phyloP scores from a whole-genome alignment of 2,888 invertebrate genomes.

The Imbricaverruca yamaguchii region DNA sequence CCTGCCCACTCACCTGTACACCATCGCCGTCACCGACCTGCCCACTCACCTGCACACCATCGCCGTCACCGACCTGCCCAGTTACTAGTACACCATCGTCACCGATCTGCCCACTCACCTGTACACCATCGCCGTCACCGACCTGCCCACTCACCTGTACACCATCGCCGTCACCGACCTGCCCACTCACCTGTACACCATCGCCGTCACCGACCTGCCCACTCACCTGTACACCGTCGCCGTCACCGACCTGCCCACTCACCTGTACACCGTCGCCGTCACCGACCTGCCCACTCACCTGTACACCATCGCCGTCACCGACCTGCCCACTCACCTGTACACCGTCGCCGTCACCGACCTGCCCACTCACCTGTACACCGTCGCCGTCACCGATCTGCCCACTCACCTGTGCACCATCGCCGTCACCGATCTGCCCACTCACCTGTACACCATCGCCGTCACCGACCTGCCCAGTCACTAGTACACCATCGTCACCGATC shows the following conservation, averaged over 20 bases:
- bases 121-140: conserved; percentile 71
- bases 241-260: conserved; percentile 38
- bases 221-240: conserved; percentile 90
- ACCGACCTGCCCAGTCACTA: conserved; percentile 52
- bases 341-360: conserved; percentile 60
- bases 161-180: conserved; percentile 60
- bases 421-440: conserved; percentile 38
- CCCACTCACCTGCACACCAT: conserved; percentile 80
- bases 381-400: conserved; percentile 47
- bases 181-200: conserved; percentile 78
- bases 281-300: conserved; percentile 52
- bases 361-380: conserved; percentile 78
- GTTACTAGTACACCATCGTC: conserved; percentile 80
- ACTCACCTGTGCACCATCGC: conserved; percentile 90
- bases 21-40: conserved; percentile 55
- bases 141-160: conserved; percentile 62
- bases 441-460: conserved; percentile 87
- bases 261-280: conserved; percentile 87
- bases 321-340: conserved; percentile 62
- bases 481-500: conserved; percentile 61
- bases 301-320: conserved; percentile 71
- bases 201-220: conserved; percentile 47
- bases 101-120: conserved; percentile 52
- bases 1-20: conserved; percentile 68
- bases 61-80: conserved; percentile 45